phyloP scores from a whole-genome alignment of 2,888 invertebrate species.

The Smittia sp. region DNA sequence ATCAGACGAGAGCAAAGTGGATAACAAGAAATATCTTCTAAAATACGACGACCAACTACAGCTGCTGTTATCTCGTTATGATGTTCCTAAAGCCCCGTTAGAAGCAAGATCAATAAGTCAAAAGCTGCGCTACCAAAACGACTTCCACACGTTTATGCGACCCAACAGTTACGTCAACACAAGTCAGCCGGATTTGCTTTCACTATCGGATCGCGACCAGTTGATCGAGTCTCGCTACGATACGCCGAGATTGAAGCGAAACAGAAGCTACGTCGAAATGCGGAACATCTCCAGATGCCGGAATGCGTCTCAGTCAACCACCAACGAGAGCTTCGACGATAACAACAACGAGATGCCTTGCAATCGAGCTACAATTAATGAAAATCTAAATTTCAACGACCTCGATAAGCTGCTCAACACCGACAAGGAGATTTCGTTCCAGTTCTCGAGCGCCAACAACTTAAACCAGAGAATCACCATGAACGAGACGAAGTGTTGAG shows the following conservation, averaged over 20 bases:
- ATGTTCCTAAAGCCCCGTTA: slow-evolving; percentile 50
- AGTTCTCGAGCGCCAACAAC: slow-evolving; percentile 52
- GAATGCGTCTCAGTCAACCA: slow-evolving; percentile 9
- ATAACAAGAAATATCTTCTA: slow-evolving; percentile 35
- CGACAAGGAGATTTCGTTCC: slow-evolving; percentile 51
- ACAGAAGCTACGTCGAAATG: slow-evolving; percentile 34
- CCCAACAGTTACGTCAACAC: slow-evolving; percentile 45
- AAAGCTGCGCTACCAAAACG: slow-evolving; percentile 51
- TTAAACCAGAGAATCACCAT: slow-evolving; percentile 48
- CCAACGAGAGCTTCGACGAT: slow-evolving; percentile 36
- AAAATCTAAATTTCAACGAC: slow-evolving; percentile 51
- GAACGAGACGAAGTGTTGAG: slow-evolving; percentile 30
- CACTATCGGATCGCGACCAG: background rate
- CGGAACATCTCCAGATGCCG: background rate
- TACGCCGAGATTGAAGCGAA: slow-evolving; percentile 31
- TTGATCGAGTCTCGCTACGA: slow-evolving; percentile 34
- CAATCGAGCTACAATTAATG: slow-evolving; percentile 49
- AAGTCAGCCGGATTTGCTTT: slow-evolving; percentile 31
- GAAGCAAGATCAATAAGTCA: slow-evolving; percentile 50
- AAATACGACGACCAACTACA: slow-evolving; percentile 36
- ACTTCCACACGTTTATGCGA: slow-evolving; percentile 51
- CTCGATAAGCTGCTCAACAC: slow-evolving; percentile 50
- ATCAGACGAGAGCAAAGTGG: background rate
- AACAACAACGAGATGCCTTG: slow-evolving; percentile 50
- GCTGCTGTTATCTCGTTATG: slow-evolving; percentile 48